These are phyloP conservation scores for Thinocorus orbignyianus DNA, from an alignment of 2,113 vertebrate genomes.

Conservation along the genomic window DNA sequence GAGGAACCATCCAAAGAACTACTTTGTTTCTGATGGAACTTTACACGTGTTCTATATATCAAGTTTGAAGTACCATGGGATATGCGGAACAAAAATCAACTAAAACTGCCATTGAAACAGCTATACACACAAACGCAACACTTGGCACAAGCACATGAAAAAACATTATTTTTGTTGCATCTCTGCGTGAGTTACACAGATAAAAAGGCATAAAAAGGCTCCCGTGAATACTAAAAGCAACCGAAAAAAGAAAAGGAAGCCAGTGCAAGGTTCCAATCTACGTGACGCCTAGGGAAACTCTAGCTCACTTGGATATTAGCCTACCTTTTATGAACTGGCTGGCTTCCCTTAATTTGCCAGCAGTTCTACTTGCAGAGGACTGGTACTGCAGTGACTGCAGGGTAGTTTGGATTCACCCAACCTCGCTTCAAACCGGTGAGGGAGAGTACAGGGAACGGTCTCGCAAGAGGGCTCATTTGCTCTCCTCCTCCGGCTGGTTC, in stretches of 20 bases:
- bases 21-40: slow-evolving; percentile 71
- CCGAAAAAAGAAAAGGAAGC: background rate
- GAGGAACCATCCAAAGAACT: slow-evolving; percentile 71
- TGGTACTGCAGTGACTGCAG: background rate
- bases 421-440: background rate
- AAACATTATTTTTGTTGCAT: background rate
- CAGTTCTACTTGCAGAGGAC: background rate
- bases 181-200: background rate
- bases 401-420: background rate
- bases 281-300: background rate
- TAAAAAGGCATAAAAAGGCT: slow-evolving; percentile 40
- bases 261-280: background rate
- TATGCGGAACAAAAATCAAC: slow-evolving; percentile 55
- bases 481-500: background rate
- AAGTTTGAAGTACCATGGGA: slow-evolving; percentile 14
- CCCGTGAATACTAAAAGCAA: background rate
- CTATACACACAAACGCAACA: background rate
- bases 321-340: background rate
- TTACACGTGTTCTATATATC: slow-evolving; percentile 56
- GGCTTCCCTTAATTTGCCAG: background rate
- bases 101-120: slow-evolving; percentile 27
- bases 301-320: background rate
- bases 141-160: background rate
- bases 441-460: background rate
- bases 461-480: background rate